Percentiles rank a stretch among this genome's conserved stretches.
These are phyloP conservation scores for Entomyzon cyanotis DNA, from an alignment of 2,113 vertebrate species.

Conservation along the genomic window DNA sequence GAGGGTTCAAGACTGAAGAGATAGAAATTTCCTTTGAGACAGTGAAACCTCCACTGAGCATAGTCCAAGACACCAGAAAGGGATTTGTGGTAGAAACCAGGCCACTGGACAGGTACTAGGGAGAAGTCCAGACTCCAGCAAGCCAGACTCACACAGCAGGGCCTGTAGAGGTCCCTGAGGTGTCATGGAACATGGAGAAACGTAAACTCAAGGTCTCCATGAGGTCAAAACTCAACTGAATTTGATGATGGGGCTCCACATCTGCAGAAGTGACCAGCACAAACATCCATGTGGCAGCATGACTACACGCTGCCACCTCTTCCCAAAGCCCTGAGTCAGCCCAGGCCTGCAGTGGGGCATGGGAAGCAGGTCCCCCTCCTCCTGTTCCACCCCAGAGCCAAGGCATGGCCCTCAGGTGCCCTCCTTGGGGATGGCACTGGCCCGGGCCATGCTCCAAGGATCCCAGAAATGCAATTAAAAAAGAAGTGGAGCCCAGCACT, in stretches of 20 bases:
- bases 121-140: neutral
- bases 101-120: rapidly evolving
- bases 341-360: rapidly evolving
- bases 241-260: neutral
- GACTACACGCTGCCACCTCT: rapidly evolving
- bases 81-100: neutral
- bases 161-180: neutral
- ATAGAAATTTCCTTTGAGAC: neutral
- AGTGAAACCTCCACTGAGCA: neutral
- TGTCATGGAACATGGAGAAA: neutral
- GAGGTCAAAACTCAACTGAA: neutral
- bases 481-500: neutral
- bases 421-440: neutral
- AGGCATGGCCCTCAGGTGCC: neutral
- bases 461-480: neutral
- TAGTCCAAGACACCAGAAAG: neutral
- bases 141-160: neutral
- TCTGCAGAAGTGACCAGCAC: neutral
- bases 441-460: neutral
- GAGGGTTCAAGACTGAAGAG: neutral
- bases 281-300: rapidly evolving
- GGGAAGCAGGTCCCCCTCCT: neutral
- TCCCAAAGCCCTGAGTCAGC: neutral
- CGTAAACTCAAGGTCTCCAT: neutral
- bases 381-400: neutral